A percentile compares a stretch with the other conserved stretches of the same genome.
Conservation (phyloP, 2,797 vertebrate species). For the Ptychadena robeensis region DNA sequence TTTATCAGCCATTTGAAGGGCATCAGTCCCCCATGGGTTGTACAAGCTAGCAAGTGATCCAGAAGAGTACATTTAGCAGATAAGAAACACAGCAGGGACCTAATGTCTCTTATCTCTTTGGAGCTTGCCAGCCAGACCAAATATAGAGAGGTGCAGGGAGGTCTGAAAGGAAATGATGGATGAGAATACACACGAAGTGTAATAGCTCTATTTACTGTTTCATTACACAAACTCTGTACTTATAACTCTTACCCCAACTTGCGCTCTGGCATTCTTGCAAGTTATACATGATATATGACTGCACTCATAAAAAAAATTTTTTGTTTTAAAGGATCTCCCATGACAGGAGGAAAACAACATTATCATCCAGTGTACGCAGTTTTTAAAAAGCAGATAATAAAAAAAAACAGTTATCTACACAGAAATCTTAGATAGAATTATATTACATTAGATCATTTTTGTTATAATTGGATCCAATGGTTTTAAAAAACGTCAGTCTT, state of each 20-base stretch:
- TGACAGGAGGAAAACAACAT: not conserved
- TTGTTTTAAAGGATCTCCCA: not conserved
- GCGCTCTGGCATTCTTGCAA: not conserved
- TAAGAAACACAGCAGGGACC: slow-evolving; percentile 22
- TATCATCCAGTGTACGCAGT: not conserved
- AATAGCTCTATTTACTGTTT: not conserved
- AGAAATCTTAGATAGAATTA: not conserved
- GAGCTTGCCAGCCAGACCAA: not conserved
- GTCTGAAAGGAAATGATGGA: not conserved
- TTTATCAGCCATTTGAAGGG: slow-evolving; percentile 37
- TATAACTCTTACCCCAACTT: slow-evolving; percentile 32
- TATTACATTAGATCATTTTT: too few relatives aligned
- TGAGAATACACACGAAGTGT: not conserved
- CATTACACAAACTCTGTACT: not conserved
- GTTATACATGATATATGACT: not conserved
- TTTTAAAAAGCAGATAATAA: not conserved
- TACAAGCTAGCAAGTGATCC: not conserved
- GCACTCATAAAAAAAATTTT: not conserved
- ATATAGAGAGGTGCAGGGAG: slow-evolving; percentile 21
- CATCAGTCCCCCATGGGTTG: slow-evolving; percentile 21
- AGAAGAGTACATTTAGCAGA: slow-evolving; percentile 12
- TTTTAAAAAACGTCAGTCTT: too few relatives aligned
- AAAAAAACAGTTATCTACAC: too few relatives aligned
- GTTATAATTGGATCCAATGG: too few relatives aligned
- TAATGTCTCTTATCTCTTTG: slow-evolving; percentile 27